phyloP scores from a whole-genome alignment of 2,797 vertebrate genomes.

The Delichon dasypus region DNA sequence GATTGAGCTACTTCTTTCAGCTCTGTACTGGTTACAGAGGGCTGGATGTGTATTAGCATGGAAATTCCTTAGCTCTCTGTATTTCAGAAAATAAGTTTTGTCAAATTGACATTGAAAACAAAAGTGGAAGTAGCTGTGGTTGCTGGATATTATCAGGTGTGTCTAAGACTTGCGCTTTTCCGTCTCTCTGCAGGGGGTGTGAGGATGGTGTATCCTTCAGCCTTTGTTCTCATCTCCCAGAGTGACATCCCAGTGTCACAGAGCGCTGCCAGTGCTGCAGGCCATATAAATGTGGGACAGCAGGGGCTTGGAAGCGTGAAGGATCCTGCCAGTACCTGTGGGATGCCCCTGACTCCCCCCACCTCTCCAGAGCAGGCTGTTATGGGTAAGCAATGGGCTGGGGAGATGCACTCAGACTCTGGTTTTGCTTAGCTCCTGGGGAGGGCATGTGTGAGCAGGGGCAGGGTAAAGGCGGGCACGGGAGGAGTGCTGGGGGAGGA shows the following conservation, averaged over 20 bases:
- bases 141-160: neutral
- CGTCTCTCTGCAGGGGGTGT: constrained; percentile 84
- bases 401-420: neutral
- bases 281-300: constrained; percentile 70
- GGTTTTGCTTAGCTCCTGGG: neutral
- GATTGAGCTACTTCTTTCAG: constrained; percentile 14
- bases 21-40: constrained; percentile 11
- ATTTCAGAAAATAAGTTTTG: neutral
- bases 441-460: neutral
- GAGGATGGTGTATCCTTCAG: constrained; percentile 96
- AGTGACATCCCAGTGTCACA: constrained; percentile 90
- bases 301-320: constrained; percentile 82
- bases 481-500: neutral
- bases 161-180: neutral
- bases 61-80: neutral
- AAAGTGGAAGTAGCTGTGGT: neutral
- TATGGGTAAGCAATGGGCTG: constrained; percentile 76
- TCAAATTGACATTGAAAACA: neutral
- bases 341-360: constrained; percentile 93
- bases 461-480: neutral
- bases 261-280: constrained; percentile 76
- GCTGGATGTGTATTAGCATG: neutral
- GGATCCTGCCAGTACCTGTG: constrained; percentile 87
- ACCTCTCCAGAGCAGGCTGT: constrained; percentile 93
- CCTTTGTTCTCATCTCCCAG: constrained; percentile 95